Percentiles rank a stretch among this genome's conserved stretches.
Evolutionary conservation across 2,113 vertebrate genomes (phyloP).

Genomic region (Cnemophilus loriae): DNA sequence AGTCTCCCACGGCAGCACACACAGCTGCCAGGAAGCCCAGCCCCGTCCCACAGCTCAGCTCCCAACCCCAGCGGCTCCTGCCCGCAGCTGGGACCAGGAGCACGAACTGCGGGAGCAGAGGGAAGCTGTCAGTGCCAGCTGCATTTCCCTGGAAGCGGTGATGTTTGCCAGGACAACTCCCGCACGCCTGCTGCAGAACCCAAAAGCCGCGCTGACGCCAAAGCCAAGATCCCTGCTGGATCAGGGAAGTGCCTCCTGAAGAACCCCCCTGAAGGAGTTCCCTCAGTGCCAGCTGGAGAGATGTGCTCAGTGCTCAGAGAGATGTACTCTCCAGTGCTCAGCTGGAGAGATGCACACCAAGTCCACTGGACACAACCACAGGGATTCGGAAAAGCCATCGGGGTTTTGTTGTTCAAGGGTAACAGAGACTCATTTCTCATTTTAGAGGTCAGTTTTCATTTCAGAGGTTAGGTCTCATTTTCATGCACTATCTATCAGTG

Average conservation of each 20-base stretch:
- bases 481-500: conserved; percentile 53
- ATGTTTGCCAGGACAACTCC: background rate
- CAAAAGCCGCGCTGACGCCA: background rate
- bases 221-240: background rate
- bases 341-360: background rate
- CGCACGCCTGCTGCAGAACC: fast-evolving
- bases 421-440: conserved; percentile 19
- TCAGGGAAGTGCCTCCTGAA: fast-evolving
- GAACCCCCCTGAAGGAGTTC: background rate
- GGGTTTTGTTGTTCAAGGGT: conserved; percentile 7
- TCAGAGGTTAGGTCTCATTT: conserved; percentile 47
- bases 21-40: background rate
- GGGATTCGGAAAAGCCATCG: conserved; percentile 6
- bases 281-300: background rate
- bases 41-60: background rate
- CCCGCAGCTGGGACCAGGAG: background rate
- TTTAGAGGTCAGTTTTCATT: conserved; percentile 41
- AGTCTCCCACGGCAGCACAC: background rate
- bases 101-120: fast-evolving
- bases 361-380: background rate
- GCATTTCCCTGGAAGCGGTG: fast-evolving
- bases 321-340: too few relatives aligned
- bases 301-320: too few relatives aligned
- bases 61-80: background rate
- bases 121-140: background rate